Evolutionary conservation across 2,797 vertebrate species (phyloP).

Genomic region (Hafferia zeledoni): DNA sequence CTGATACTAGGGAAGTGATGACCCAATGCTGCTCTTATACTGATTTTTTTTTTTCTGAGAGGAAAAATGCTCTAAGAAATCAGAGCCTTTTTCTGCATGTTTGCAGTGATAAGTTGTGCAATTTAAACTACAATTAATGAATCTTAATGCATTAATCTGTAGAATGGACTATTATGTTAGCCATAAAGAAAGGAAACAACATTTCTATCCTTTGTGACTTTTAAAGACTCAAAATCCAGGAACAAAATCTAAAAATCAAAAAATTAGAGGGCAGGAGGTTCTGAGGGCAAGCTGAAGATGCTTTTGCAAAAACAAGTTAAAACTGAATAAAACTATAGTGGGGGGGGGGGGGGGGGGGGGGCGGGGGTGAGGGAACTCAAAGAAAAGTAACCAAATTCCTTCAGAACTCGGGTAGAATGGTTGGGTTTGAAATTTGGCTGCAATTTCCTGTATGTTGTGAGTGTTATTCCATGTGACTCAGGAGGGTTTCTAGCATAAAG

Average conservation of each 20-base stretch:
- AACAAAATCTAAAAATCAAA: not conserved
- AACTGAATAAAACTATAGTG: not conserved
- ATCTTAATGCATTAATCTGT: not conserved
- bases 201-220: not conserved
- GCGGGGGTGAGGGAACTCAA: not conserved
- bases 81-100: not conserved
- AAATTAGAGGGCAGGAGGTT: not conserved
- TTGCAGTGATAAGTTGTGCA: not conserved
- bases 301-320: not conserved
- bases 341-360: no score
- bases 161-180: not conserved
- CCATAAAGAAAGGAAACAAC: not conserved
- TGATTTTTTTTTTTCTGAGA: not conserved
- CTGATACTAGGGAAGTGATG: not conserved
- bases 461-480: not conserved
- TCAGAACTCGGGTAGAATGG: not conserved
- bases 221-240: not conserved
- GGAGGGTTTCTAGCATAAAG: not conserved
- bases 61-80: not conserved
- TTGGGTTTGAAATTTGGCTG: not conserved
- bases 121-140: not conserved
- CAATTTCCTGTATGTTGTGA: not conserved
- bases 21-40: rapidly evolving
- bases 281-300: not conserved
- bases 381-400: not conserved